Conservation (phyloP, 2,113 vertebrate species). For the Melanocharis versteri region DNA sequence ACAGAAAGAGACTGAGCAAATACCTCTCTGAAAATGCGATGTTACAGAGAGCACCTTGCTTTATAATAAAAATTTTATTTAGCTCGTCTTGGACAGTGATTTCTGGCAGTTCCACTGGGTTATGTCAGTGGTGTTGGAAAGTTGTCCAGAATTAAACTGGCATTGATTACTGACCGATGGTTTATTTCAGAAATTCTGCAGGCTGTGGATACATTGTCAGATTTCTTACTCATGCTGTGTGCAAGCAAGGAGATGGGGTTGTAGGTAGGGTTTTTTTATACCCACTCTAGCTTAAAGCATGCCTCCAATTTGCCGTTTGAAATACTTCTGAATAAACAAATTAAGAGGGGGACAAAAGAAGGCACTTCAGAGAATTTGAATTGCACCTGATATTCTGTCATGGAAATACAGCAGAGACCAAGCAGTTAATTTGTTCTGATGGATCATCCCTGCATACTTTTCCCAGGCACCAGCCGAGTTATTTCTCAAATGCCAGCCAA, state of each 20-base stretch:
- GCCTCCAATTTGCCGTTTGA: neutral
- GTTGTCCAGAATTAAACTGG: neutral
- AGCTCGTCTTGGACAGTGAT: neutral
- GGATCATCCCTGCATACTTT: constrained; percentile 15
- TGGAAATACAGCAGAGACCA: neutral
- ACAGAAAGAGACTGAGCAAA: neutral
- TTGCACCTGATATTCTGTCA: neutral
- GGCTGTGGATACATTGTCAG: neutral
- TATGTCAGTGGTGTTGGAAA: neutral
- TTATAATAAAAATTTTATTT: neutral
- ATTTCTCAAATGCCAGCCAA: constrained; percentile 47
- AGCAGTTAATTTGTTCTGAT: constrained; percentile 3
- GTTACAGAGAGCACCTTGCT: neutral
- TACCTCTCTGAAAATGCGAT: neutral
- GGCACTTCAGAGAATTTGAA: neutral
- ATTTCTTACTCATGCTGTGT: neutral
- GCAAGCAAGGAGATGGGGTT: neutral
- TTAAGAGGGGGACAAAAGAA: neutral
- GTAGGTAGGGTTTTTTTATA: neutral
- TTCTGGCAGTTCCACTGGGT: neutral
- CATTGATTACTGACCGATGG: neutral
- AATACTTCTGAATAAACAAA: neutral
- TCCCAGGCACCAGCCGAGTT: neutral
- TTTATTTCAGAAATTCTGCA: neutral
- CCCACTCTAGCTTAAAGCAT: neutral